phyloP scores from a whole-genome alignment of 2,797 vertebrate species.

The Sebastes paucispinis region DNA sequence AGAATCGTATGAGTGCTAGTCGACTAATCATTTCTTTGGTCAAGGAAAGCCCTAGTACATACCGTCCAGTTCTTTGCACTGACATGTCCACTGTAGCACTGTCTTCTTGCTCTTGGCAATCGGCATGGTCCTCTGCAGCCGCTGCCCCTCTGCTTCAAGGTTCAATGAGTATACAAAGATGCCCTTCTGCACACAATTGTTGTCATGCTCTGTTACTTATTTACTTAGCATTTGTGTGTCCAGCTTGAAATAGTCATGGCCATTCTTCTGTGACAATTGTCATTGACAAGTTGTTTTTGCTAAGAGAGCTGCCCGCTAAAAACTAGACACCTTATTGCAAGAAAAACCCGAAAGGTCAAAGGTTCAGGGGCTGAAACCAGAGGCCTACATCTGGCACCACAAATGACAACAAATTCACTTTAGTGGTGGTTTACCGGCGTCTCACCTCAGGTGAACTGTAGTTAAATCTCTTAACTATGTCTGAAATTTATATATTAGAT shows the following conservation, averaged over 20 bases:
- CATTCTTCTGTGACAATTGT: not conserved
- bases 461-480: not conserved
- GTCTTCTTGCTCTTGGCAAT: not conserved
- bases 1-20: not conserved
- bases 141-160: not conserved
- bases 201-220: not conserved
- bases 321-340: not conserved
- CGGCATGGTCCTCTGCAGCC: not conserved
- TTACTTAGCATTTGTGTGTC: not conserved
- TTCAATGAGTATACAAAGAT: constrained; percentile 11
- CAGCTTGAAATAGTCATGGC: not conserved
- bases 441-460: not conserved
- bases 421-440: not conserved
- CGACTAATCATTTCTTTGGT: not conserved
- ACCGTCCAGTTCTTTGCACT: not conserved
- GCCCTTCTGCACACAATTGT: constrained; percentile 3
- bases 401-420: not conserved
- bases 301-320: not conserved
- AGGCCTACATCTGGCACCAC: not conserved
- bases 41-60: not conserved
- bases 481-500: not conserved
- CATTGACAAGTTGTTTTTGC: not conserved
- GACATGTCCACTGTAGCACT: not conserved
- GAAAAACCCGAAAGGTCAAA: not conserved
- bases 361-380: not conserved